Base-by-base conservation (phyloP, 2,888 invertebrate species). In the Tethea ocularis region DNA sequence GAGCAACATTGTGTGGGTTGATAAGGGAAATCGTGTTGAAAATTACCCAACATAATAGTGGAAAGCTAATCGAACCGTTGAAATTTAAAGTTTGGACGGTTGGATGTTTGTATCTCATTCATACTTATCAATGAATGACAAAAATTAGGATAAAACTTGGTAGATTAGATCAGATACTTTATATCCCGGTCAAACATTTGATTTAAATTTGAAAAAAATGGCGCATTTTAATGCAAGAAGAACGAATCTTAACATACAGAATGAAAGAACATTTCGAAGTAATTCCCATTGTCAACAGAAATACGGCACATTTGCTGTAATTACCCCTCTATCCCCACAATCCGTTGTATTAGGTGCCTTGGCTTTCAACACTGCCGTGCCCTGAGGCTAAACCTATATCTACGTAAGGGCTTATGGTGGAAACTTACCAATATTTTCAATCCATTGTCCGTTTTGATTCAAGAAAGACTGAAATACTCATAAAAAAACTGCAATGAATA, bases 251-350 rank as follows among this genome's bases (percentile, higher is more conserved):
- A 61, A 67, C 66, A 66, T 68, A 59, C 64, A 61, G 64, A 68
- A 67, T 52, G 52, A 8, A 59, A 69, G 63, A 68, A 64, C 65
- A 67, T 64, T 68, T 68, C 62, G 59, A 73, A 69, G 74, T 68
- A 61, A 65, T 66, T 73, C 64, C 82, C 72, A 86, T 87, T 88
- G 86, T 87, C 83, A 84, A 84, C 81, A 82, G 78, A 84, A 89
- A 86, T 78, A 79, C 77, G 75, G 77, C 79, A 84, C 89, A 91
- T 89, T 90, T 89, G 89, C 86, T 88, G 76, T 91, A 91, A 91
- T 90, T 89, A 89, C 86, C 84, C 78, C 75, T 78, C 75, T 74
- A 78, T 80, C 78, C 84, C 87, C 80, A 81, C 87, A 87, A 90
- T 86, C 87, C 85, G 69, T 68, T 68, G 83, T 81, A 89, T 89